These are phyloP conservation scores for Perizoma affinitatum DNA, from an alignment of 2,888 invertebrate species.

Conservation along the genomic window DNA sequence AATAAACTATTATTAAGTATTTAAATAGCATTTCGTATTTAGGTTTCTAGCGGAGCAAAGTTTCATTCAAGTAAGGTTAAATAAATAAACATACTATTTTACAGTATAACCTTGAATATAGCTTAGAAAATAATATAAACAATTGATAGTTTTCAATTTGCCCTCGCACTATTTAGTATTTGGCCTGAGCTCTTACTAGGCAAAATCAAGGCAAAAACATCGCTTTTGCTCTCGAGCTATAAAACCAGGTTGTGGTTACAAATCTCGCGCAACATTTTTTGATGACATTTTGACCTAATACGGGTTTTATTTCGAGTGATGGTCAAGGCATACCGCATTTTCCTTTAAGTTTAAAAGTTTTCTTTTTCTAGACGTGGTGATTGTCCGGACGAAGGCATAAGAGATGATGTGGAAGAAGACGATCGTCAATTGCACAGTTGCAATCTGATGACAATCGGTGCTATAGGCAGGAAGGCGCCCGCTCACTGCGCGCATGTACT, in stretches of 20 bases:
- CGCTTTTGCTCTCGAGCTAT: too few relatives aligned
- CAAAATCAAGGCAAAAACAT: too few relatives aligned
- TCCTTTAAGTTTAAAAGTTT: neutral
- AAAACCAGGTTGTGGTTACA: too few relatives aligned
- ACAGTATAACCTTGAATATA: neutral
- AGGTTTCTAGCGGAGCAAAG: too few relatives aligned
- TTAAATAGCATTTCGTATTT: too few relatives aligned
- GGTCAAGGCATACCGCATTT: too few relatives aligned
- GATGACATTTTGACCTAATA: too few relatives aligned
- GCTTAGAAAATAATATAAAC: neutral
- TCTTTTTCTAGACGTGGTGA: conserved; percentile 55
- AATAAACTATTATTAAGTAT: too few relatives aligned
- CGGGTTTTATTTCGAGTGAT: too few relatives aligned
- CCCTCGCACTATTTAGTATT: too few relatives aligned
- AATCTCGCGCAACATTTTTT: too few relatives aligned
- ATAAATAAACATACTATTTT: conserved; percentile 1
- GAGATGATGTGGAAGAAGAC: conserved; percentile 73
- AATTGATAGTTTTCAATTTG: neutral
- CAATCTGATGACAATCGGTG: conserved; percentile 90
- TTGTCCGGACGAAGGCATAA: conserved; percentile 67
- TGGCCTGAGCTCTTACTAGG: too few relatives aligned
- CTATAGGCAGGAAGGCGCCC: conserved; percentile 85
- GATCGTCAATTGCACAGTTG: conserved; percentile 80
- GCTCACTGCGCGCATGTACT: conserved; percentile 87
- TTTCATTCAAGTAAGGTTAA: conserved; percentile 5